phyloP scores from a whole-genome alignment of 2,888 invertebrate species.

The Cantharis rustica region DNA sequence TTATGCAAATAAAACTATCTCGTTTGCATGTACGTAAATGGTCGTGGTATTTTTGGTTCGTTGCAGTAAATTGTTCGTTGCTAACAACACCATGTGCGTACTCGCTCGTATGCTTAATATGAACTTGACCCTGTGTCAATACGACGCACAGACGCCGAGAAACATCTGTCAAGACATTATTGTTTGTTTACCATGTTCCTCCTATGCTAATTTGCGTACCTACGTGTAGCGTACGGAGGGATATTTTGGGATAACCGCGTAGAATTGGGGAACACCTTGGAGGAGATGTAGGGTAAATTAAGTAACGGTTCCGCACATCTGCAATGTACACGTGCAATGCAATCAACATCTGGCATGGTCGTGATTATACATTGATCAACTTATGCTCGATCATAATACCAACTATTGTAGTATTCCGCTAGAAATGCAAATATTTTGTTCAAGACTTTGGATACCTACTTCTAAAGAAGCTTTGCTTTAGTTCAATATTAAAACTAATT shows the following conservation, averaged over 20 bases:
- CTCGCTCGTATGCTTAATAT: not conserved
- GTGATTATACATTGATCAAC: constrained; percentile 39
- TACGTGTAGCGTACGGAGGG: not conserved
- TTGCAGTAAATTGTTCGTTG: constrained; percentile 15
- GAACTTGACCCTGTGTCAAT: constrained; percentile 25
- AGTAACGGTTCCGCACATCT: constrained; percentile 48
- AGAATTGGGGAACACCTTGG: constrained; percentile 43
- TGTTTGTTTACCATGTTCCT: not conserved
- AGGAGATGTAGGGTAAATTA: constrained; percentile 31
- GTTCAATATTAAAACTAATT: not conserved
- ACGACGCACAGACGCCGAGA: not conserved
- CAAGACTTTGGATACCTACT: not conserved
- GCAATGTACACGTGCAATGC: constrained; percentile 45
- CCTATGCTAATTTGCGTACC: not conserved
- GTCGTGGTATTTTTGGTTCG: not conserved
- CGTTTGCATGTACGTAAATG: not conserved
- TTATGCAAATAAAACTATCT: not conserved
- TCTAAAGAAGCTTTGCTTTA: not conserved
- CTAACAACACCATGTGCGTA: constrained; percentile 20
- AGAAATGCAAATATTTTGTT: not conserved
- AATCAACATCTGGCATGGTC: constrained; percentile 45
- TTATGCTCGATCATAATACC: not conserved
- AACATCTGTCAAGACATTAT: constrained; percentile 18
- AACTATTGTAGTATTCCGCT: not conserved
- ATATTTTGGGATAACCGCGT: constrained; percentile 15